Evolutionary conservation across 2,797 vertebrate species (phyloP), one percentile per base, ranked within the genome.

Genomic region (Etheostoma perlongum): DNA sequence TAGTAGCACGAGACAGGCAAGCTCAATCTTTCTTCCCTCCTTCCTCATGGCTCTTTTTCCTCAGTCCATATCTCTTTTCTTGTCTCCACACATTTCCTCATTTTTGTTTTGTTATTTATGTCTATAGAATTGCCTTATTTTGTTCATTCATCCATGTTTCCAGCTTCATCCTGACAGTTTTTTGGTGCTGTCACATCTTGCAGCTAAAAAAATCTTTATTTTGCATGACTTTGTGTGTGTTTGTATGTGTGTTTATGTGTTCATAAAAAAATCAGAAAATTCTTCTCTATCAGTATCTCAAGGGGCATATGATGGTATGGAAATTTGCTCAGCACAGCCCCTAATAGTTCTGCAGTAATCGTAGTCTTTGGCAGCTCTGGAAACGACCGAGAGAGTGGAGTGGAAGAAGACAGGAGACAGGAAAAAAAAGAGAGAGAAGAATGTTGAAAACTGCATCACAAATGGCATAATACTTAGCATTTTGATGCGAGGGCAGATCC

Each of bases 401-500:
- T 78, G 79, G 70, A 76, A 64, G 77, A 68, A 81, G 75, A 89
- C 64, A 33, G 79, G 63, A 57, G 79, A 75, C 15, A 8, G 60
- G 70, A 1, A 44, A 62, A 79, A 79, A 85, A 84, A 82, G 70
- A 81, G 74, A 77, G 60, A 76, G 82, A 89, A 88, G 72, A 90
- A 87, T 81, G 74, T 82, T 73, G 76, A 85, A 88, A 92, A 87
- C 49, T 72, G 86, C 84, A 84, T 85, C 68, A 77, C 76, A 87
- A 88, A 89, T 87, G 87, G 80, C 83, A 87, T 85, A 90, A 92
- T 91, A 85, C 90, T 90, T 85, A 89, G 86, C 91, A 93, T 94
- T 91, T 93, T 90, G 89, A 93, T 93, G 90, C 83, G 27, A 81
- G 72, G 82, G 90, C 81, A 83, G 87, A 92, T 94, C 92, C 92